Evolutionary conservation across 2,113 vertebrate genomes (phyloP).

Genomic region (Anguilla japonica): DNA sequence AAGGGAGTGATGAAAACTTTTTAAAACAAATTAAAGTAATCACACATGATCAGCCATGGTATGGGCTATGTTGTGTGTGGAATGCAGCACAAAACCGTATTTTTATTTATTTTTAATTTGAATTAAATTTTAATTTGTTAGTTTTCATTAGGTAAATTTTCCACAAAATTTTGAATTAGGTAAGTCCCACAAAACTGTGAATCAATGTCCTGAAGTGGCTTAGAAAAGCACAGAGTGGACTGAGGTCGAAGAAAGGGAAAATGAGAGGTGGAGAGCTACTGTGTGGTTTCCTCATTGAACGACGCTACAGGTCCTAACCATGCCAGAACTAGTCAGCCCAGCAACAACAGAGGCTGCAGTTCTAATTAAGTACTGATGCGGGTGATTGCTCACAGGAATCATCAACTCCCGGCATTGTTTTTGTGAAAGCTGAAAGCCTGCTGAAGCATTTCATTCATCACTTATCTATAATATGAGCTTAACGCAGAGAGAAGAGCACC

Average conservation of each 20-base stretch:
- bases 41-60: too few relatives aligned
- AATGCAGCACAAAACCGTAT: too few relatives aligned
- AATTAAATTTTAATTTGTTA: too few relatives aligned
- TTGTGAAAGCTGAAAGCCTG: not conserved
- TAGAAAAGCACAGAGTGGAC: not conserved
- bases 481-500: not conserved
- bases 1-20: not conserved
- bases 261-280: not conserved
- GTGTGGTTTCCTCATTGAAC: not conserved
- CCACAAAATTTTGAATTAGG: too few relatives aligned
- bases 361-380: slow-evolving; percentile 8
- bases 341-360: not conserved
- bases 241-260: not conserved
- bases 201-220: not conserved
- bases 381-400: not conserved
- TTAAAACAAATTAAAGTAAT: too few relatives aligned
- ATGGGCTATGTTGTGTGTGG: too few relatives aligned
- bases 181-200: not conserved
- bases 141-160: too few relatives aligned
- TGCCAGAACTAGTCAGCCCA: not conserved
- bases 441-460: not conserved
- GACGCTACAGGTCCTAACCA: not conserved
- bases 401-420: not conserved
- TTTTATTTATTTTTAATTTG: too few relatives aligned
- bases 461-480: slow-evolving; percentile 1